phyloP scores from a whole-genome alignment of 2,797 vertebrate genomes.

The Squalus acanthias region DNA sequence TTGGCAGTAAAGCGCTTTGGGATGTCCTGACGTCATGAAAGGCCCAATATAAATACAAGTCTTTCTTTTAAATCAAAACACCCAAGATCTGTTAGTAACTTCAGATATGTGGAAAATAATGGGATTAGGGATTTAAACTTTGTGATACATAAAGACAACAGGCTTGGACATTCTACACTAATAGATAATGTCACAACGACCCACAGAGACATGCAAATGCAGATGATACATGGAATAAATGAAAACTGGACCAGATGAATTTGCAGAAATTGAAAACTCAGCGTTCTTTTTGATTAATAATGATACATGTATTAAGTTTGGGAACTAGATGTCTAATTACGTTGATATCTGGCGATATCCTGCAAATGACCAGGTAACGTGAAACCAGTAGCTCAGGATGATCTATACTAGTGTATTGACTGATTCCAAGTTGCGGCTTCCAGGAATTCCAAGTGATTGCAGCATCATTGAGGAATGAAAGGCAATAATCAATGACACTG shows the following conservation, averaged over 20 bases:
- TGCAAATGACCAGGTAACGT: background rate
- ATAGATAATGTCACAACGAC: background rate
- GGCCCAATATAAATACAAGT: too few relatives aligned
- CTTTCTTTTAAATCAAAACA: background rate
- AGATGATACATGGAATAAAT: background rate
- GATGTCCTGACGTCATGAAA: background rate
- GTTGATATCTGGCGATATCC: background rate
- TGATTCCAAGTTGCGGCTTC: background rate
- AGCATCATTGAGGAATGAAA: background rate
- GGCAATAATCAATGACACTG: background rate
- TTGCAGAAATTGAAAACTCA: background rate
- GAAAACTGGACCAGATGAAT: background rate
- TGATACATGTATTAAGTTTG: background rate
- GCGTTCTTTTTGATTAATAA: background rate
- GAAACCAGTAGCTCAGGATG: background rate
- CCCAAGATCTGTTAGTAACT: background rate
- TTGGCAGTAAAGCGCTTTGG: background rate
- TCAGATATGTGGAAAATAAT: background rate
- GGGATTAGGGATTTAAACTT: background rate
- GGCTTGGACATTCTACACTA: background rate
- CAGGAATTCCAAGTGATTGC: background rate
- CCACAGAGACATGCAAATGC: background rate
- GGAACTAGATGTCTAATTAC: background rate
- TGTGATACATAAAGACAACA: background rate
- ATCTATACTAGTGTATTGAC: background rate